Percentiles rank a stretch among this genome's conserved stretches.
These are phyloP conservation scores for Paradoxurus hermaphroditus DNA, from an alignment of 2,113 vertebrate species.

Conservation along the genomic window DNA sequence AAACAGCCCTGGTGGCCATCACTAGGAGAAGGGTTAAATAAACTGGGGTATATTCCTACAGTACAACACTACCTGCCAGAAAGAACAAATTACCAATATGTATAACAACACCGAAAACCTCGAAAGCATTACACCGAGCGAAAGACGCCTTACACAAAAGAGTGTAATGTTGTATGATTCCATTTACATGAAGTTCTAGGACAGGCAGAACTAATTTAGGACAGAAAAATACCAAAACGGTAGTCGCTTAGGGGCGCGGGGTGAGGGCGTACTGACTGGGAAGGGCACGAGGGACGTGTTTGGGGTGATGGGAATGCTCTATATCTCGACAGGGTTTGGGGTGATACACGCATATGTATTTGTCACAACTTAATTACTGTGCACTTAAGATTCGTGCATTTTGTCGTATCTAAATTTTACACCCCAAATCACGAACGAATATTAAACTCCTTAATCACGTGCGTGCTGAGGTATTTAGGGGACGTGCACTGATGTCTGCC, in stretches of 20 bases:
- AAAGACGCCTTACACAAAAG: background rate
- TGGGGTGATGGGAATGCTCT: background rate
- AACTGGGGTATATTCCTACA: background rate
- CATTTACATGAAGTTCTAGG: background rate
- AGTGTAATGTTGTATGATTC: background rate
- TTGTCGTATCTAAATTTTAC: background rate
- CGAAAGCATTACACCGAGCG: background rate
- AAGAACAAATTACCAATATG: background rate
- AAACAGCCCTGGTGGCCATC: background rate
- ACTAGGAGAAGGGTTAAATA: background rate
- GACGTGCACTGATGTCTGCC: background rate
- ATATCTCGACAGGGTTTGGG: background rate
- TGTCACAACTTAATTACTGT: background rate
- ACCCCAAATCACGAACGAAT: background rate
- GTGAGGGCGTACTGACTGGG: background rate
- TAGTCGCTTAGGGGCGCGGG: background rate
- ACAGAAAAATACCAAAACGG: background rate
- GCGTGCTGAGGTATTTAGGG: background rate
- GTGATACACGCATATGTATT: background rate
- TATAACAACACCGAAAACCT: background rate
- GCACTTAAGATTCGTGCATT: background rate
- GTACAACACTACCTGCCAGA: background rate
- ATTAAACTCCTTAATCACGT: background rate
- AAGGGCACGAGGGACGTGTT: background rate
- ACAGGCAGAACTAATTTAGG: background rate